Percentiles rank a stretch among this genome's conserved stretches.
Conservation (phyloP, 2,797 vertebrate species). For the Euphonia xanthogaster region DNA sequence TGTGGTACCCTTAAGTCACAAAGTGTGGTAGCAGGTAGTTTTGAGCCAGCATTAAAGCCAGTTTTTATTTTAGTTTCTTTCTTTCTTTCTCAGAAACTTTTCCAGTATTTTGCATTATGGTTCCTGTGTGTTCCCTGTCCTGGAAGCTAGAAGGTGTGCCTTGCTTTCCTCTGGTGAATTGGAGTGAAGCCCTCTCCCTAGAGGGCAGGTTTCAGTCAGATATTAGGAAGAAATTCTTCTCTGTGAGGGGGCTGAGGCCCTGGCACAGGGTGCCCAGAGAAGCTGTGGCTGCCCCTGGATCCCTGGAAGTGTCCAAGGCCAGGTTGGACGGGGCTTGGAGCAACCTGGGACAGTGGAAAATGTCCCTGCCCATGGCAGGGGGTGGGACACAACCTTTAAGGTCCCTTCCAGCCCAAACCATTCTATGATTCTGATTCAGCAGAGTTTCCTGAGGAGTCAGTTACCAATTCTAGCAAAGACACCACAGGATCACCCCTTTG, state of each 20-base stretch:
- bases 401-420: not conserved
- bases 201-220: not conserved
- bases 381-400: too few species aligned
- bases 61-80: not conserved
- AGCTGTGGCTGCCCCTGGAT: not conserved
- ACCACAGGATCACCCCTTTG: not conserved
- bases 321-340: fast-evolving
- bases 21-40: not conserved
- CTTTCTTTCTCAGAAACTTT: not conserved
- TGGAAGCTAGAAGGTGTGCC: not conserved
- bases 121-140: not conserved
- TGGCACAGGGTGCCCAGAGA: not conserved
- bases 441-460: not conserved
- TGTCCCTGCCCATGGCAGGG: not conserved
- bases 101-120: not conserved
- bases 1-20: not conserved
- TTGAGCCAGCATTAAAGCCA: not conserved
- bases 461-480: not conserved
- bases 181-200: not conserved
- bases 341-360: fast-evolving
- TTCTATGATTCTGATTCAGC: not conserved
- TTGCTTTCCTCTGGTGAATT: not conserved
- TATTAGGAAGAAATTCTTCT: not conserved
- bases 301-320: not conserved
- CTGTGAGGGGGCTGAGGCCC: fast-evolving